Percentiles rank a stretch among this genome's conserved stretches.
Evolutionary conservation across 2,888 invertebrate species (phyloP).

Genomic region (Apoda limacodes): DNA sequence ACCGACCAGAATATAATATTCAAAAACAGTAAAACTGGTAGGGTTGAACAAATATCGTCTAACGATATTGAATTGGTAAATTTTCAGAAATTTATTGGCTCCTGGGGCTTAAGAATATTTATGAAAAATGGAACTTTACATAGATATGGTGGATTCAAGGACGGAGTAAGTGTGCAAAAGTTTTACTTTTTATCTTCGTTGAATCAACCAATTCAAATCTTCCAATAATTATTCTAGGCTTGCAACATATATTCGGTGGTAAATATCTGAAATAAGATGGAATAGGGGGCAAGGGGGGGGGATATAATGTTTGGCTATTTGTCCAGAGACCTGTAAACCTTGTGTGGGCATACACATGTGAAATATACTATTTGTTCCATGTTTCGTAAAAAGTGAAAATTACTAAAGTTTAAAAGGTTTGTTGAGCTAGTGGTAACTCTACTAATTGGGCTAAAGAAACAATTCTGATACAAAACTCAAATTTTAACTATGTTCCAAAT

Average conservation of each 20-base stretch:
- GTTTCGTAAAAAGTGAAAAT: too few species aligned
- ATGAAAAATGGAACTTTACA: slow-evolving; percentile 90
- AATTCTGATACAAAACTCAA: neutral
- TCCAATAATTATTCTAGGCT: too few species aligned
- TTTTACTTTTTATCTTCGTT: too few species aligned
- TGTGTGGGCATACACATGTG: too few species aligned
- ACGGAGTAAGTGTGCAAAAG: slow-evolving; percentile 80
- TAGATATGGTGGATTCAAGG: slow-evolving; percentile 95
- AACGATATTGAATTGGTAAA: slow-evolving; percentile 90
- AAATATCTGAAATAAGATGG: too few species aligned
- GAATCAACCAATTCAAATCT: too few species aligned
- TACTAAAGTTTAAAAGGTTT: too few species aligned
- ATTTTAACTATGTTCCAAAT: neutral
- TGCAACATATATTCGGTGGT: too few species aligned
- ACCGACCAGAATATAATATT: slow-evolving; percentile 91
- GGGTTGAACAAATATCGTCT: slow-evolving; percentile 89
- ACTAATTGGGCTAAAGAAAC: neutral
- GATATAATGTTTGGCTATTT: too few species aligned
- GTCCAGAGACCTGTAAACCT: too few species aligned
- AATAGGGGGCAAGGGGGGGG: too few species aligned
- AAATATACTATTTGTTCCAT: too few species aligned
- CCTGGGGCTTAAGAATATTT: slow-evolving; percentile 90
- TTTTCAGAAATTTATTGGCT: slow-evolving; percentile 92
- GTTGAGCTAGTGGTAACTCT: neutral
- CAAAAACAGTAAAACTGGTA: slow-evolving; percentile 96